Evolutionary conservation across 2,888 invertebrate genomes (phyloP), one percentile per base, ranked within the genome.

Genomic region (Phalangium opilio): DNA sequence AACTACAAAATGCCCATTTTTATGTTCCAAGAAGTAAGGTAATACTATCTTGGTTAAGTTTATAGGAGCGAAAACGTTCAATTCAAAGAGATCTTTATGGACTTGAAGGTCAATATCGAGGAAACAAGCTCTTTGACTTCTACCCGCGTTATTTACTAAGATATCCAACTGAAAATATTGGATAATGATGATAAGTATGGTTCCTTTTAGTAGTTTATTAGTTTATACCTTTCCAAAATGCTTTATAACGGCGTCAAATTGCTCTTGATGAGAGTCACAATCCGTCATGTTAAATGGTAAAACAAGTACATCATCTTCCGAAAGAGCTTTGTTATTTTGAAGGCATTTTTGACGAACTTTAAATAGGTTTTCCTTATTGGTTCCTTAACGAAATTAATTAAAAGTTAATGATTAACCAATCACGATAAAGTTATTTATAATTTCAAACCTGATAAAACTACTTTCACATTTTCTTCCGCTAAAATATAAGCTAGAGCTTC

Each of bases 91-190:
- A 50, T 80, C 74, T 42, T 70, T 71, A 63, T 87, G 85, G 0
- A 86, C 83, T 40, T 70, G 64, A 1, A 81, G 50, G 1, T 78
- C 75, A 39, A 79, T 81, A 1, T 77, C 70, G 51, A 78, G 76
- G 78, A 81, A 84, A 15, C 63, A 57, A 1, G 80, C 80, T 52
- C 85, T 69, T 63, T 86, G 85, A 11, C 81, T 79, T 45, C 83
- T 68, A 0, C 84, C 86, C 1, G 84, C 84, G 67, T 86, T 86
- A 62, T 82, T 82, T 0, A 86, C 75, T 34, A 86, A 68, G 48
- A 85, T 73, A 61, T 86, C 82, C 38, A 86, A 64, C 68, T 75
- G 63, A 32, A 27, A 40, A 18, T 19, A 2, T 10, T 33, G 11
- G 10, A 33, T 33, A 33, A 33, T 33, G 34, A 33, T 10, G 11